Percentiles rank a stretch among this genome's conserved stretches.
phyloP scores from a whole-genome alignment of 1,140 invertebrate genomes.

The Formica exsecta region DNA sequence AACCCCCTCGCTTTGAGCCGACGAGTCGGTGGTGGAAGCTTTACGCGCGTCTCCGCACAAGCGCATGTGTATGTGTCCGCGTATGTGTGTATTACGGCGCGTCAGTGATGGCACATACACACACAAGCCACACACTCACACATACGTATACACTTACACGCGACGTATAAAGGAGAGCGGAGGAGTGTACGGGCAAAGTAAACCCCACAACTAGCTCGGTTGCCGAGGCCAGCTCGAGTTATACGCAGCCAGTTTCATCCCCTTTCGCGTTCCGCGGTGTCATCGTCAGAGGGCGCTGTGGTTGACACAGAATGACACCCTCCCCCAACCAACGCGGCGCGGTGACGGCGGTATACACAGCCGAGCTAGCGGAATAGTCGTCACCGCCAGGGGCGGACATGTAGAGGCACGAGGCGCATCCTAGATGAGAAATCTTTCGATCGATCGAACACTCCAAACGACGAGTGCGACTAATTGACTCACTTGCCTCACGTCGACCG shows the following conservation, averaged over 20 bases:
- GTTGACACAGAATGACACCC: conserved; percentile 86
- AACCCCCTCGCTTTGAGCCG: conserved; percentile 78
- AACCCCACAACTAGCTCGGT: conserved; percentile 79
- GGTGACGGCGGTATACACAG: conserved; percentile 49
- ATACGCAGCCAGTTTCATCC: conserved; percentile 84
- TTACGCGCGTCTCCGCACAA: conserved; percentile 64
- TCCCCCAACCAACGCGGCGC: conserved; percentile 56
- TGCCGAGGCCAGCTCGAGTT: conserved; percentile 77
- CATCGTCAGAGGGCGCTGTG: conserved; percentile 86
- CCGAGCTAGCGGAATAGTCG: conserved; percentile 73
- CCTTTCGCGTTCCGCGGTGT: conserved; percentile 85
- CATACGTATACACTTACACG: not conserved
- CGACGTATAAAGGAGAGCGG: conserved; percentile 66
- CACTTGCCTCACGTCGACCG: conserved; percentile 14
- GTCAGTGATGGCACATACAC: conserved; percentile 9
- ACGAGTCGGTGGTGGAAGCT: conserved; percentile 65
- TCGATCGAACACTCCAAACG: conserved; percentile 56
- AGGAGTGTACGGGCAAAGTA: conserved; percentile 74
- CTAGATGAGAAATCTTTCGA: conserved; percentile 64
- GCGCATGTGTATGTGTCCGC: conserved; percentile 31
- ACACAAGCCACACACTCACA: not conserved
- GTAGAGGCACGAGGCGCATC: conserved; percentile 63
- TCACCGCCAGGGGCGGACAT: conserved; percentile 70
- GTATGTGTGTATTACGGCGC: not conserved
- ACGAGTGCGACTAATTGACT: conserved; percentile 59